phyloP scores from a whole-genome alignment of 2,113 vertebrate genomes.

The Lutjanus erythropterus region DNA sequence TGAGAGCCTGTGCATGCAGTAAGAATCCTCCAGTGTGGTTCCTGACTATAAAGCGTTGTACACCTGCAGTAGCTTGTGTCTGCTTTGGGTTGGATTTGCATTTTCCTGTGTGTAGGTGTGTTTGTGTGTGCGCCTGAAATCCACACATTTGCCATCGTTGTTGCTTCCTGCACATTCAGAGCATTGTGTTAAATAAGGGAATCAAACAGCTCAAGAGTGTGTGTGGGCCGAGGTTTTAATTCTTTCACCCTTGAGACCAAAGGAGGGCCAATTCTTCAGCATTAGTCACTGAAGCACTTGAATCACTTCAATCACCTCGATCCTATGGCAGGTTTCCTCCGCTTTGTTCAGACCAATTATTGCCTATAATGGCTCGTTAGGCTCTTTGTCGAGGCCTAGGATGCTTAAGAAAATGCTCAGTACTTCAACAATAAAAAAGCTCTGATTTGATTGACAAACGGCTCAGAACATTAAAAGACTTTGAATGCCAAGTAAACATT shows the following conservation, averaged over 20 bases:
- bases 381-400: slow-evolving; percentile 30
- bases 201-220: slow-evolving; percentile 10
- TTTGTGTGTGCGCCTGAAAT: slow-evolving; percentile 8
- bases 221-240: slow-evolving; percentile 29
- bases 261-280: not conserved
- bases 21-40: not conserved
- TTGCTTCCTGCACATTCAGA: slow-evolving; percentile 7
- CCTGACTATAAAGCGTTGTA: not conserved
- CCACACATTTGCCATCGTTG: not conserved
- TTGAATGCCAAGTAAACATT: not conserved
- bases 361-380: slow-evolving; percentile 34
- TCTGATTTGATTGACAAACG: slow-evolving; percentile 7
- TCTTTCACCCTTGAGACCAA: slow-evolving; percentile 30
- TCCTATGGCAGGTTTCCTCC: slow-evolving; percentile 26
- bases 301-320: slow-evolving; percentile 37
- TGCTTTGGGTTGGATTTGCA: slow-evolving; percentile 26
- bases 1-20: not conserved
- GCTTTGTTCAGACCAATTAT: slow-evolving; percentile 51
- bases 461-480: not conserved
- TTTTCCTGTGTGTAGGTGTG: slow-evolving; percentile 15
- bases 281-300: slow-evolving; percentile 37
- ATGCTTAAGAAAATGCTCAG: slow-evolving; percentile 12
- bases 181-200: slow-evolving; percentile 19
- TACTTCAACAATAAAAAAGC: slow-evolving; percentile 10
- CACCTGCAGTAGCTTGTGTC: slow-evolving; percentile 21